Conservation (phyloP, 2,797 vertebrate genomes). For the Oryzias sinensis region DNA sequence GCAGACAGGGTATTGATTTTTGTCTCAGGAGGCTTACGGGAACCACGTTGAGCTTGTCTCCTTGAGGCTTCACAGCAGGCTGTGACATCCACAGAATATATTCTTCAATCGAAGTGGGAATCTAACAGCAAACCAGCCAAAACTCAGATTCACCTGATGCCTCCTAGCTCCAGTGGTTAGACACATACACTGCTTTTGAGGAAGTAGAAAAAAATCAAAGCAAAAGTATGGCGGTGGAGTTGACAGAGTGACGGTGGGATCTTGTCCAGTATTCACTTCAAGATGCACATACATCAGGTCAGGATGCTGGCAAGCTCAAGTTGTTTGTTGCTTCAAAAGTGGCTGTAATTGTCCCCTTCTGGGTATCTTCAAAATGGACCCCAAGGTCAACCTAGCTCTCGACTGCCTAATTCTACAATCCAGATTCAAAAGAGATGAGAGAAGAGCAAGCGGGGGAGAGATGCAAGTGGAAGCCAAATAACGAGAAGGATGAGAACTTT, state of each 20-base stretch:
- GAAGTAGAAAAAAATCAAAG: conserved; percentile 45
- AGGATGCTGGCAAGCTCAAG: conserved; percentile 58
- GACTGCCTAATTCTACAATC: conserved; percentile 44
- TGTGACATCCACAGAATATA: conserved; percentile 58
- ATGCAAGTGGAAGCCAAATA: conserved; percentile 50
- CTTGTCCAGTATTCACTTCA: conserved; percentile 39
- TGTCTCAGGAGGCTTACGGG: conserved; percentile 68
- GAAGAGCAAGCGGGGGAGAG: conserved; percentile 46
- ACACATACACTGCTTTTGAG: conserved; percentile 20
- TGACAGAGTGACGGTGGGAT: conserved; percentile 52
- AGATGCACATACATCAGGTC: conserved; percentile 56
- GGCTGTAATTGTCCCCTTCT: conserved; percentile 56
- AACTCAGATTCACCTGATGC: conserved; percentile 39
- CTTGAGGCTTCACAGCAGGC: conserved; percentile 60
- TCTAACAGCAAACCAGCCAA: conserved; percentile 46
- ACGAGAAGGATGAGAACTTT: conserved; percentile 45
- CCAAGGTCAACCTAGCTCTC: conserved; percentile 48
- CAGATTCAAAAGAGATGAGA: conserved; percentile 40
- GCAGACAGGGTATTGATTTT: conserved; percentile 74
- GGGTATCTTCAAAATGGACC: conserved; percentile 54
- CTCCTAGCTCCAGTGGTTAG: conserved; percentile 43
- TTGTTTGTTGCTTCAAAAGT: conserved; percentile 76
- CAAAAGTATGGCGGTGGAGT: conserved; percentile 40
- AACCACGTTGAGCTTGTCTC: conserved; percentile 63
- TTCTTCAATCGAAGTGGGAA: conserved; percentile 53